Conservation (phyloP, 2,888 invertebrate genomes). For the Ichneumoninae sp. region DNA sequence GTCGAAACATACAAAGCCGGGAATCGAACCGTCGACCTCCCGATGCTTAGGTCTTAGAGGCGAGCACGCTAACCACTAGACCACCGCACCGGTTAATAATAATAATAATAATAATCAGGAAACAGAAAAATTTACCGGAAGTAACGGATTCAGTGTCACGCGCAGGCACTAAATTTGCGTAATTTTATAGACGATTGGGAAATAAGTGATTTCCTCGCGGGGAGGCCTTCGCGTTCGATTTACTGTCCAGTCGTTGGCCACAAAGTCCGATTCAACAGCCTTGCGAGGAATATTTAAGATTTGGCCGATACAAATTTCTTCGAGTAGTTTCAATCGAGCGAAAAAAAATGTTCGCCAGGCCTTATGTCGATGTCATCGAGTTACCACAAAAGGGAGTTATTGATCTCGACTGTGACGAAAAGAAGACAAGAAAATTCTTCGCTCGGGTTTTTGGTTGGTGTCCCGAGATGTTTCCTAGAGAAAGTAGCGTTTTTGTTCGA, state of each 20-base stretch:
- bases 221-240: constrained; percentile 43
- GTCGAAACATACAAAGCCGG: too few species aligned
- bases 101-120: not conserved
- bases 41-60: too few species aligned
- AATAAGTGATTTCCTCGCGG: constrained; percentile 27
- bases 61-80: too few species aligned
- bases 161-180: not conserved
- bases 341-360: not conserved
- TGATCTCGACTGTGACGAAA: too few species aligned
- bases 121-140: constrained; percentile 15
- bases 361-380: not conserved
- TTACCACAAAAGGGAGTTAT: too few species aligned
- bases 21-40: too few species aligned
- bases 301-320: not conserved
- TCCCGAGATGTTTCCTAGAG: not conserved
- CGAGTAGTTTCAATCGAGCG: not conserved
- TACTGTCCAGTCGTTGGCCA: not conserved
- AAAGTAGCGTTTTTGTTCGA: not conserved
- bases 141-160: not conserved
- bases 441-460: not conserved
- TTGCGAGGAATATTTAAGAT: constrained; percentile 18
- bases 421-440: not conserved
- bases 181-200: not conserved
- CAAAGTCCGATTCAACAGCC: not conserved
- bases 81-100: too few species aligned